Evolutionary conservation across 1,140 invertebrate genomes (phyloP), one percentile per base, ranked within the genome.

Genomic region (Ips nitidus): DNA sequence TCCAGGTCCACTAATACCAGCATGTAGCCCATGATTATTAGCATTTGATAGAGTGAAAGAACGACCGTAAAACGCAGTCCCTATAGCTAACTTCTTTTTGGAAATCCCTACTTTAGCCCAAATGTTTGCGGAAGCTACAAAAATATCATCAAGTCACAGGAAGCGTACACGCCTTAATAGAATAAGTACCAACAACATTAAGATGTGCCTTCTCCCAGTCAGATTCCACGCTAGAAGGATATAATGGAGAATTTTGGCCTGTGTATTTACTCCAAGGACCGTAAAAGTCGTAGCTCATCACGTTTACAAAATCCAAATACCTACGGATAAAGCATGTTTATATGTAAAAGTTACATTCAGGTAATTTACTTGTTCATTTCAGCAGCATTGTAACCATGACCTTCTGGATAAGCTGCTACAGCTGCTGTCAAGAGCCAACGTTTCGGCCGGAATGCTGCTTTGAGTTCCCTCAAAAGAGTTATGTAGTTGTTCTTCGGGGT

Each of bases 211-310:
- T 40, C 55, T 61, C 59, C 8, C 64, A 60, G 45, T 55, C 74
- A 37, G 87, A 85, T 22, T 82, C 80, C 4, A 81, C 76, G 42
- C 81, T 80, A 22, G 82, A 73, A 50, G 67, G 69, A 72, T 85
- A 86, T 57, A 89, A 78, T 0, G 87, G 86, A n/a, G 86, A 83
- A 74, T 87, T 86, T 39, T 83, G 79, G 2, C 86, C 87, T 2
- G 85, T 84, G 2, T 72, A 74, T 0, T 75, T 76, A 68, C 90
- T 88, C 86, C 86, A 89, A 6, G 82, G 72, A 4, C 86, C 88
- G 75, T 90, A 88, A 66, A 86, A 86, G 77, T 90, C 88, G 75
- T 90, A 90, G n/a, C 83, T 79, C 87, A 90, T 89, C 3, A 90
- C 72, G 73, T 89, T 89, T 3, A 91, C 82, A 61, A 86, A 86